These are phyloP conservation scores for Ispidina lecontei DNA, from an alignment of 2,797 vertebrate genomes.

Conservation along the genomic window DNA sequence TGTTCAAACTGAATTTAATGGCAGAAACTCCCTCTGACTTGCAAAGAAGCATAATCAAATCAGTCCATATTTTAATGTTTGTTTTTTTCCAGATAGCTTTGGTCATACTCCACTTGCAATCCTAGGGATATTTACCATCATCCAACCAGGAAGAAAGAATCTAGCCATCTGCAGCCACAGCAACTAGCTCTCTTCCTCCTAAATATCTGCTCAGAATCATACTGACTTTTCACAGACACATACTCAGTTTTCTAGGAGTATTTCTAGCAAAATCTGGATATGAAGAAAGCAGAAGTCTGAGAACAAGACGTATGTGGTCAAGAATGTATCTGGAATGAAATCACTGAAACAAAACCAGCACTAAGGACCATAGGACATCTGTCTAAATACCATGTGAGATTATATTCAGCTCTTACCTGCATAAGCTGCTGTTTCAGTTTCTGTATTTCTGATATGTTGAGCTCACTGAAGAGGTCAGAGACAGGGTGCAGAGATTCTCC, in stretches of 20 bases:
- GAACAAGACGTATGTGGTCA: not conserved
- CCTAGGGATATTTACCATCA: not conserved
- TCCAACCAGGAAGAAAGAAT: not conserved
- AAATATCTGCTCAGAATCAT: not conserved
- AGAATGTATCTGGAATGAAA: not conserved
- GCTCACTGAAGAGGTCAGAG: constrained; percentile 97
- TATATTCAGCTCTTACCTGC: constrained; percentile 84
- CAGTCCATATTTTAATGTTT: not conserved
- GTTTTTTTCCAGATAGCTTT: not conserved
- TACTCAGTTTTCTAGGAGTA: not conserved
- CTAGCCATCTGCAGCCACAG: not conserved
- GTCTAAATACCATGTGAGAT: not conserved
- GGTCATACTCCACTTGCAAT: not conserved
- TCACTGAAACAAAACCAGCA: not conserved
- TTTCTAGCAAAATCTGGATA: not conserved
- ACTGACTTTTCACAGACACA: not conserved
- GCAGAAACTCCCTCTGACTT: not conserved
- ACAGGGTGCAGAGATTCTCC: constrained; percentile 89
- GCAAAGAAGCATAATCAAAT: not conserved
- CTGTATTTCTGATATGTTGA: constrained; percentile 98
- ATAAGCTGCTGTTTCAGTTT: constrained; percentile 96
- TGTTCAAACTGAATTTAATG: not conserved
- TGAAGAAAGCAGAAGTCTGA: not conserved
- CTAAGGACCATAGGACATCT: fast-evolving
- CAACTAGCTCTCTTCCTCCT: not conserved